Evolutionary conservation across 2,797 vertebrate species (phyloP).

Genomic region (Crenichthys baileyi): DNA sequence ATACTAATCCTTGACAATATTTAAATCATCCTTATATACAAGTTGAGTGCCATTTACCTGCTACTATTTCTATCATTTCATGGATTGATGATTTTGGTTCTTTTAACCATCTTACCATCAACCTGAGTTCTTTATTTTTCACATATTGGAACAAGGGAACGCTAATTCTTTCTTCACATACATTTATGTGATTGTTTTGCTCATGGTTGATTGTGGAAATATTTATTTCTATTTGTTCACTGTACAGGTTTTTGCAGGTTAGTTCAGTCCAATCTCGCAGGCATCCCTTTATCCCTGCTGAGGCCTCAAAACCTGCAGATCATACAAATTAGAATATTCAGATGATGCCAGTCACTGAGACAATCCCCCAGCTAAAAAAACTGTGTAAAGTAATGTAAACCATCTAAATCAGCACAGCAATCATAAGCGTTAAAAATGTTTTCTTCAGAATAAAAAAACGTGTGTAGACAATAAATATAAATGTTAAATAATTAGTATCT

Average conservation of each 20-base stretch:
- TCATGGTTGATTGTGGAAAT: not conserved
- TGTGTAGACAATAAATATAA: too few species aligned
- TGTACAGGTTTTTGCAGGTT: not conserved
- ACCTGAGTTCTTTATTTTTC: not conserved
- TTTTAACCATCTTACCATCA: not conserved
- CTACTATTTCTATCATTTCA: not conserved
- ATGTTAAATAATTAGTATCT: too few species aligned
- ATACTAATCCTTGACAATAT: not conserved
- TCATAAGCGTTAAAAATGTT: too few species aligned
- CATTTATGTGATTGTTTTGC: not conserved
- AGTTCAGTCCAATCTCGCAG: not conserved
- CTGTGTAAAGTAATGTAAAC: too few species aligned
- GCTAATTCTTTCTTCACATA: not conserved
- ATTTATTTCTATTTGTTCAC: not conserved
- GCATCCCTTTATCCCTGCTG: not conserved
- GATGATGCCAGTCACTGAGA: not conserved
- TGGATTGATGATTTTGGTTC: fast-evolving
- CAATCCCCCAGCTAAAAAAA: not conserved
- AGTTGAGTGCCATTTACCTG: not conserved
- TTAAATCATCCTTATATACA: not conserved
- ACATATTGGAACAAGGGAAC: not conserved
- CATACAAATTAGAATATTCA: slow-evolving; percentile 3
- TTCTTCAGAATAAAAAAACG: too few species aligned
- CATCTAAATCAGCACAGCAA: too few species aligned
- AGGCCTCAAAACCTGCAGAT: not conserved